phyloP scores from a whole-genome alignment of 1,140 invertebrate species.

The Physella acuta region DNA sequence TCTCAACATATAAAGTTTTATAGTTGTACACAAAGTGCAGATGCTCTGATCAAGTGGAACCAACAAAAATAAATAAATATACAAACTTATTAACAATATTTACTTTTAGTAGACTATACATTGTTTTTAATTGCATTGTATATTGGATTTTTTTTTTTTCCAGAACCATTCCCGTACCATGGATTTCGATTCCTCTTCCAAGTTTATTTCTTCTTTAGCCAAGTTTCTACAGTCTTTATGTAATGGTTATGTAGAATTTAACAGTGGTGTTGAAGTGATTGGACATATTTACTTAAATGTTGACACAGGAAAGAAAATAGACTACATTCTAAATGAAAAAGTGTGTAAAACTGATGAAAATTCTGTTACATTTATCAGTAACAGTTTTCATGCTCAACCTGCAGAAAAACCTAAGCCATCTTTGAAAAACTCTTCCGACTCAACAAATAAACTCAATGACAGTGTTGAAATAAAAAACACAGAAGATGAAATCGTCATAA shows the following conservation, averaged over 20 bases:
- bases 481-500: conserved; percentile 30
- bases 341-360: conserved; percentile 34
- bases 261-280: conserved; percentile 30
- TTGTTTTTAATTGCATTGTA: background rate
- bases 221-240: conserved; percentile 31
- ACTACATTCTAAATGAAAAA: conserved; percentile 35
- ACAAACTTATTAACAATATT: no score
- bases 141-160: background rate
- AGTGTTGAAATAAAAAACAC: conserved; percentile 6
- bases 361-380: conserved; percentile 32
- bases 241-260: conserved; percentile 33
- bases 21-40: no score
- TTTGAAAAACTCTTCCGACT: background rate
- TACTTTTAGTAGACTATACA: background rate
- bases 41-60: no score
- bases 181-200: conserved; percentile 32
- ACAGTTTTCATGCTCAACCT: conserved; percentile 33
- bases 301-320: conserved; percentile 32
- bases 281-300: conserved; percentile 34
- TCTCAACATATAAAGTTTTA: no score
- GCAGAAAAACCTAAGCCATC: conserved; percentile 22
- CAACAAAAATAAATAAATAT: no score
- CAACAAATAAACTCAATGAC: background rate
- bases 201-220: conserved; percentile 32
- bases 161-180: conserved; percentile 9